These are phyloP conservation scores for Chloebia gouldiae DNA, from an alignment of 2,113 vertebrate species.

Conservation along the genomic window DNA sequence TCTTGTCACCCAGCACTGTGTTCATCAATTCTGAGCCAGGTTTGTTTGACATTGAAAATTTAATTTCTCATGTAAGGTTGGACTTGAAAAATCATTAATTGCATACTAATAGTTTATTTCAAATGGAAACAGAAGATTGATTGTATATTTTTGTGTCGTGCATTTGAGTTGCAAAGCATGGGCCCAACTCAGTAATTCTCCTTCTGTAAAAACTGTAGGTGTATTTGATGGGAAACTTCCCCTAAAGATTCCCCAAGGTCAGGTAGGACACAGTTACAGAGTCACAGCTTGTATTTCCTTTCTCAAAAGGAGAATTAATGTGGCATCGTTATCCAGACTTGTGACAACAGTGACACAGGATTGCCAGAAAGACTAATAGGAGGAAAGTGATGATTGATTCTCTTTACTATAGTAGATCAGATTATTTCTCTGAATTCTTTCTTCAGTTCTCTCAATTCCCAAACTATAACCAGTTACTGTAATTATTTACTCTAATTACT, in stretches of 20 bases:
- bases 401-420: neutral
- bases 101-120: neutral
- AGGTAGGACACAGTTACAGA: neutral
- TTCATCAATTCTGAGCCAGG: neutral
- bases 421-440: constrained; percentile 27
- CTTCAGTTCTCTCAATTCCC: neutral
- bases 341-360: constrained; percentile 11
- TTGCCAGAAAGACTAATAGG: constrained; percentile 46
- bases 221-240: neutral
- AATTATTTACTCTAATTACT: constrained; percentile 41
- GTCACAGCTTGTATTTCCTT: neutral
- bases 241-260: constrained; percentile 26
- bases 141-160: neutral
- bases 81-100: neutral
- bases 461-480: constrained; percentile 11
- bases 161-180: neutral
- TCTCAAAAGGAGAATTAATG: constrained; percentile 23
- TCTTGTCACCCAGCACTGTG: rapidly evolving
- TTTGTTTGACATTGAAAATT: neutral
- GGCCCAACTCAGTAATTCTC: neutral
- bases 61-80: neutral
- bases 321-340: constrained; percentile 10
- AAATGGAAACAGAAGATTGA: neutral
- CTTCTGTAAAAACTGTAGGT: neutral
- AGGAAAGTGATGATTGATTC: constrained; percentile 23